These are phyloP conservation scores for Antennarius striatus DNA, from an alignment of 2,113 vertebrate genomes.

Conservation along the genomic window DNA sequence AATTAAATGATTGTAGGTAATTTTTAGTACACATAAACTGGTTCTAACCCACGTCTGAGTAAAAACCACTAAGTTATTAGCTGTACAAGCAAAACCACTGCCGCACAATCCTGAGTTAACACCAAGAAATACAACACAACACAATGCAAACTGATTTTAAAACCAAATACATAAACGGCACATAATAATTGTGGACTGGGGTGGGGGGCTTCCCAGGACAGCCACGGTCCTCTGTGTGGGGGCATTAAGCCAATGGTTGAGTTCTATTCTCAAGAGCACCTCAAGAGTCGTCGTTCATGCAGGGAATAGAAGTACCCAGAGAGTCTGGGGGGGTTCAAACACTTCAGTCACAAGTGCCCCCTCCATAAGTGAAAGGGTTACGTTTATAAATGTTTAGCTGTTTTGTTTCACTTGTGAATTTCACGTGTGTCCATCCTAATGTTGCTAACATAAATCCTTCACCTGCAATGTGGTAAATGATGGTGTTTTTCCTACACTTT, in stretches of 20 bases:
- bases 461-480: not conserved
- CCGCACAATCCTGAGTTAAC: constrained; percentile 21
- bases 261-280: constrained; percentile 59
- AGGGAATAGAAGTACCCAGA: constrained; percentile 38
- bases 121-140: constrained; percentile 18
- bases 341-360: constrained; percentile 41
- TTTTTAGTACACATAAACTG: constrained; percentile 52
- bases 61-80: constrained; percentile 30
- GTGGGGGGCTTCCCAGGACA: constrained; percentile 38
- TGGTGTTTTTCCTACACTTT: constrained; percentile 34
- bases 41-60: constrained; percentile 31
- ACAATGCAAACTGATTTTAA: constrained; percentile 50
- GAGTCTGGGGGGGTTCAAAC: constrained; percentile 41
- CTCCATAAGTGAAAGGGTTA: constrained; percentile 42
- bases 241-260: constrained; percentile 38
- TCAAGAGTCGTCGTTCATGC: constrained; percentile 47
- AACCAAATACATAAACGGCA: constrained; percentile 35
- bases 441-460: not conserved
- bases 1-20: constrained; percentile 40
- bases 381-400: constrained; percentile 33
- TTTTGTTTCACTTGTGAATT: not conserved
- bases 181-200: constrained; percentile 46
- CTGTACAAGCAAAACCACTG: constrained; percentile 14
- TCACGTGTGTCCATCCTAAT: constrained; percentile 1
- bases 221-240: constrained; percentile 28